phyloP scores from a whole-genome alignment of 2,113 vertebrate species.

The Phoxinus phoxinus region DNA sequence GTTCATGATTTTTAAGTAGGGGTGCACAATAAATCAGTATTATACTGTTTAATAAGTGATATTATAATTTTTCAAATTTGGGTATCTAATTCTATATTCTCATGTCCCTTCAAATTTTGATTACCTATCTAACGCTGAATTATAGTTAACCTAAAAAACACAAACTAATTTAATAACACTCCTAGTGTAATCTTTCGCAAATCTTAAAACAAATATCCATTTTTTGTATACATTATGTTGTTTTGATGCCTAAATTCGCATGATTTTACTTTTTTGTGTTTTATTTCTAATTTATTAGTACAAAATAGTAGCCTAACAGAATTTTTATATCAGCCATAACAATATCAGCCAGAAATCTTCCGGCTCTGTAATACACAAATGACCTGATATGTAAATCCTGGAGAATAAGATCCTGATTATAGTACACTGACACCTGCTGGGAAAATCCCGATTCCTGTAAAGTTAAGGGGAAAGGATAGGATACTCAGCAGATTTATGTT shows the following conservation, averaged over 20 bases:
- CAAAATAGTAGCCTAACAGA: too few species aligned
- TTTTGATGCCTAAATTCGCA: neutral
- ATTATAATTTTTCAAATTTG: neutral
- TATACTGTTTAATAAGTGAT: neutral
- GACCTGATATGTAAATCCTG: neutral
- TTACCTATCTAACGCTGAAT: neutral
- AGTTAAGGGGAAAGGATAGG: constrained; percentile 42
- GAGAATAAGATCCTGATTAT: constrained; percentile 50
- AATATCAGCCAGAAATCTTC: neutral
- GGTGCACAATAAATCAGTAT: too few species aligned
- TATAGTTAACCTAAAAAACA: neutral
- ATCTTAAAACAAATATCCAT: neutral
- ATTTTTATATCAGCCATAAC: neutral
- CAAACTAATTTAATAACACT: too few species aligned
- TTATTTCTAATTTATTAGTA: neutral
- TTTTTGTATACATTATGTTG: neutral
- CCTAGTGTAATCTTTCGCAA: neutral
- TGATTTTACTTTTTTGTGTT: neutral
- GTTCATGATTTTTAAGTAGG: too few species aligned
- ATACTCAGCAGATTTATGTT: neutral
- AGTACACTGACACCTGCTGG: constrained; percentile 81
- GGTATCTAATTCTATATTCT: neutral
- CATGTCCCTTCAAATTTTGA: neutral
- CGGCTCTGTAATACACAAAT: neutral
- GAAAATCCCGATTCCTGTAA: constrained; percentile 63